Evolutionary conservation across 2,113 vertebrate genomes (phyloP), one percentile per base, ranked within the genome.

Genomic region (Conger conger): DNA sequence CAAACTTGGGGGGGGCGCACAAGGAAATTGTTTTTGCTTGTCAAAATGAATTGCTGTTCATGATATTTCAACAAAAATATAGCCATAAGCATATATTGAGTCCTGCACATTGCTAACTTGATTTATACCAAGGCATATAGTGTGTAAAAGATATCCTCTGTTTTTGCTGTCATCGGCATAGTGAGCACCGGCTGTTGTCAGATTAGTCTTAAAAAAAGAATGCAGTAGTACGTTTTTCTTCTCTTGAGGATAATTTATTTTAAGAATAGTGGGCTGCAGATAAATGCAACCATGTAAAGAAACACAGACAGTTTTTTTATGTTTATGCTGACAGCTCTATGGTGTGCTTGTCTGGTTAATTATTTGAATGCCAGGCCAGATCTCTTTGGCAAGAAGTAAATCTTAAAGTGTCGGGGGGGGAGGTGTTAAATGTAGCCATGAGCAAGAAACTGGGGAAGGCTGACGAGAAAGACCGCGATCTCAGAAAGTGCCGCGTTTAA

Each of bases 1-100:
- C 57, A 23, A 63, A 57, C 54, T 27, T 63, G 57, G 57, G 8
- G 8, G 27, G 27, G 3, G 27, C 83, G 82, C 50, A 57, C 23
- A 23, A 79, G 53, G 81, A 84, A 80, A 78, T 63, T 37, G 63
- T 33, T 42, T 86, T 86, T 81, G 16, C 27, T 33, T 36, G 30
- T 77, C 33, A 76, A 9, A 33, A 40, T 84, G 54, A 80, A 30
- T 23, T 63, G 57, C 57, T 63, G 57, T 63, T 57, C 54, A 63
- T 23, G 54, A 63, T 63, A 63, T 63, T 63, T 27, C 18, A 63
- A 63, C 11, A 4, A 63, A 63, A 57, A 11, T 57, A 20, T 18
- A 57, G 54, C 54, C 18, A 17, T 57, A 57, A 5, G 54, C 54
- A 18, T 63, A 27, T 63, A 23, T 63, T 63, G 20, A 63, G 8